Evolutionary conservation across 1,140 invertebrate genomes (phyloP).

Genomic region (Apis mellifera): DNA sequence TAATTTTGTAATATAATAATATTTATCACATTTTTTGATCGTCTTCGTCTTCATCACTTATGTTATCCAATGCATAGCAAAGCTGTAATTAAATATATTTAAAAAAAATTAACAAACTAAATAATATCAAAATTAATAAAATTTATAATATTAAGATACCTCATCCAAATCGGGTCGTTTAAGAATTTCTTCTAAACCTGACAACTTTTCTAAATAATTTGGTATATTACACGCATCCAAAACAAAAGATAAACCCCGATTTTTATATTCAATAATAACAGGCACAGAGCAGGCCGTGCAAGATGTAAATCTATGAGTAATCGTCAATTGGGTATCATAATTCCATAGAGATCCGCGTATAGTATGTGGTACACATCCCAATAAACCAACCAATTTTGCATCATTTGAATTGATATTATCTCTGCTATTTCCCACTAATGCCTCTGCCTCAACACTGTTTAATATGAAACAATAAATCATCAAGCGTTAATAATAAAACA

Average conservation of each 20-base stretch:
- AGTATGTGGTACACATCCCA: slow-evolving; percentile 96
- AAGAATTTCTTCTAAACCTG: slow-evolving; percentile 91
- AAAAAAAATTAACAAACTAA: not conserved
- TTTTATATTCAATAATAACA: slow-evolving; percentile 86
- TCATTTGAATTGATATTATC: slow-evolving; percentile 85
- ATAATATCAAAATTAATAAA: not conserved
- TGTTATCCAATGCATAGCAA: slow-evolving; percentile 71
- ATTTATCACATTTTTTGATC: not conserved
- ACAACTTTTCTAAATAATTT: slow-evolving; percentile 92
- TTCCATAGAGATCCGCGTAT: slow-evolving; percentile 94
- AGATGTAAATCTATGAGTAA: slow-evolving; percentile 91
- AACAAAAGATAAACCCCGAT: slow-evolving; percentile 89
- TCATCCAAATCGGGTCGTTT: slow-evolving; percentile 85
- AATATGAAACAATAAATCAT: slow-evolving; percentile 16
- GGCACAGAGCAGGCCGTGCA: slow-evolving; percentile 95
- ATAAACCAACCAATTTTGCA: slow-evolving; percentile 82
- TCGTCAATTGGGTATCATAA: slow-evolving; percentile 90
- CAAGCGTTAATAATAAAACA: not conserved
- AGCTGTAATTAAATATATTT: slow-evolving; percentile 63
- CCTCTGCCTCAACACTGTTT: slow-evolving; percentile 74
- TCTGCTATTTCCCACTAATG: slow-evolving; percentile 80
- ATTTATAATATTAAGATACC: slow-evolving; percentile 72
- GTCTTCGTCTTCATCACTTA: slow-evolving; percentile 68
- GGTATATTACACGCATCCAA: slow-evolving; percentile 92
- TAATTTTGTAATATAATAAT: too few species aligned